phyloP scores from a whole-genome alignment of 2,113 vertebrate species.

The Strix uralensis region DNA sequence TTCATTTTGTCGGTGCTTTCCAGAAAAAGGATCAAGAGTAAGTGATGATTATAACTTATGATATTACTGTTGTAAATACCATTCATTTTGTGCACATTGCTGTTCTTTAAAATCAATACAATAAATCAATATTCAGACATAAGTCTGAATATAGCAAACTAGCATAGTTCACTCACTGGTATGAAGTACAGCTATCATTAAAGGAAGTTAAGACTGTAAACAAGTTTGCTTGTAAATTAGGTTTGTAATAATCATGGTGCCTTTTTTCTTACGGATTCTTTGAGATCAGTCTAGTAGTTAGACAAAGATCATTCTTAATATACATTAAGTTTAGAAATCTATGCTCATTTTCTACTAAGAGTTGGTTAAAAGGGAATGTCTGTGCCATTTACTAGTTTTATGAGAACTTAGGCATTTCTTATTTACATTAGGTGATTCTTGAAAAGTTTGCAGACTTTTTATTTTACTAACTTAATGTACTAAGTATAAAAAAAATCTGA shows the following conservation, averaged over 20 bases:
- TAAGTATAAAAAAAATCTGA: neutral
- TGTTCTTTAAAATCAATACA: neutral
- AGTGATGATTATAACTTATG: constrained; percentile 18
- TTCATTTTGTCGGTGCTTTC: constrained; percentile 79
- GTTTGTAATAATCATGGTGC: neutral
- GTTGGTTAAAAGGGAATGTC: neutral
- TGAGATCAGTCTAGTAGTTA: neutral
- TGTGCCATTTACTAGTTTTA: neutral
- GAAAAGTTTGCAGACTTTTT: neutral
- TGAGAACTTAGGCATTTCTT: neutral
- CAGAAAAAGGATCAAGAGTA: constrained; percentile 84
- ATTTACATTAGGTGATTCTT: neutral
- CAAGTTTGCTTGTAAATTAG: neutral
- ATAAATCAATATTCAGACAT: neutral
- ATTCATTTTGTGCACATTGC: neutral
- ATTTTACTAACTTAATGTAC: neutral
- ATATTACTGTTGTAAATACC: neutral
- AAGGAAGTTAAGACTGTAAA: neutral
- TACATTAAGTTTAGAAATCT: neutral
- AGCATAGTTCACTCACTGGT: neutral
- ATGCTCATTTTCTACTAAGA: neutral
- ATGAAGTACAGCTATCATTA: neutral
- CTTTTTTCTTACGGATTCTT: neutral
- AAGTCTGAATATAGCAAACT: neutral
- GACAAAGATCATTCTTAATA: neutral